Evolutionary conservation across 2,797 vertebrate species (phyloP).

Genomic region (Rhinophrynus dorsalis): DNA sequence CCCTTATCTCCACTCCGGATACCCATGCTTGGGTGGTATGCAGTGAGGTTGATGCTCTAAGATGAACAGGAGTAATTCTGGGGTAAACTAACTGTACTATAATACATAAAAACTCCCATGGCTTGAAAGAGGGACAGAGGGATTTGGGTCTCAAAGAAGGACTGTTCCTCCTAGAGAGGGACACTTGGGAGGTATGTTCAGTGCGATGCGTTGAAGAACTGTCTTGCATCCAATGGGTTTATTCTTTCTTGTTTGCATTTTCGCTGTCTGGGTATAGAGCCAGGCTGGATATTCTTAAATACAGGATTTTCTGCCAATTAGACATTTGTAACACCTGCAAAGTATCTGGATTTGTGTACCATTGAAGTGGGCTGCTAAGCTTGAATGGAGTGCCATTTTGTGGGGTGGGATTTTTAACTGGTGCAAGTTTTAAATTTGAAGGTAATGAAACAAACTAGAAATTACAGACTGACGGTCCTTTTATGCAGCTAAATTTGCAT

Average conservation of each 20-base stretch:
- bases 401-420: constrained; percentile 14
- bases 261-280: constrained; percentile 4
- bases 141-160: no score
- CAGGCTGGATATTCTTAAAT: constrained; percentile 1
- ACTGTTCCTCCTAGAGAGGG: no score
- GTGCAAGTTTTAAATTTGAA: constrained; percentile 38
- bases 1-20: no score
- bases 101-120: no score
- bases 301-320: constrained; percentile 12
- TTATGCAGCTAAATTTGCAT: constrained; percentile 42
- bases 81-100: no score
- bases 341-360: constrained; percentile 17
- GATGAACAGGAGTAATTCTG: no score
- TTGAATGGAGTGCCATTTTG: constrained; percentile 15
- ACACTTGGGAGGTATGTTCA: no score
- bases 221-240: no score
- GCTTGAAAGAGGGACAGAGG: no score
- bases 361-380: constrained; percentile 2
- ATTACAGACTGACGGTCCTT: constrained; percentile 33
- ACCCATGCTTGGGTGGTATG: no score
- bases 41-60: no score
- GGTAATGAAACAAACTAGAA: constrained; percentile 42
- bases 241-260: background rate
- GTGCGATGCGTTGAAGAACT: no score
- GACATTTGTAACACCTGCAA: constrained; percentile 35